Percentiles rank a stretch among this genome's conserved stretches.
phyloP scores from a whole-genome alignment of 2,888 invertebrate species.

The Horisme vitalbata region DNA sequence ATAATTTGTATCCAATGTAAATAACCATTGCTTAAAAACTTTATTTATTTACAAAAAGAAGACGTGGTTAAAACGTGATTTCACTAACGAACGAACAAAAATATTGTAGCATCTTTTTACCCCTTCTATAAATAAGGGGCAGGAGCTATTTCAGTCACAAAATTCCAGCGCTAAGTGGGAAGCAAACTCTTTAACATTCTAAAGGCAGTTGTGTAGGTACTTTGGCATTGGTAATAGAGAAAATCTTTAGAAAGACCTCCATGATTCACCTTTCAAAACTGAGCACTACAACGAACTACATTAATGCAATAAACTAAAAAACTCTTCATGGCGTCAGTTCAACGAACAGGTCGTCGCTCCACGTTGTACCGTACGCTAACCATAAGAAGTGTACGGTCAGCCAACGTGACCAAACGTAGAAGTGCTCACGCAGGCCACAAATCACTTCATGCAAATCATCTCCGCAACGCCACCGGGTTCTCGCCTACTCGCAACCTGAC shows the following conservation, averaged over 20 bases:
- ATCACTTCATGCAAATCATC: constrained; percentile 54
- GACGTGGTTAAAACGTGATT: too few species aligned
- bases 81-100: too few species aligned
- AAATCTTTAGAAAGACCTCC: background rate
- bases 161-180: constrained; percentile 10
- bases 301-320: constrained; percentile 56
- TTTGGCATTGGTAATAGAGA: constrained; percentile 7
- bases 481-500: constrained; percentile 60
- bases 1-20: too few species aligned
- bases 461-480: constrained; percentile 53
- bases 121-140: constrained; percentile 12
- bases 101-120: too few species aligned
- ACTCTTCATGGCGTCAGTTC: constrained; percentile 63
- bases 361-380: constrained; percentile 70
- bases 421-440: constrained; percentile 47
- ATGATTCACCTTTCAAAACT: constrained; percentile 14
- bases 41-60: too few species aligned
- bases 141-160: constrained; percentile 11
- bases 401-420: constrained; percentile 62
- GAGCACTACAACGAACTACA: constrained; percentile 22
- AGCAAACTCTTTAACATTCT: constrained; percentile 26
- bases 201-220: constrained; percentile 23
- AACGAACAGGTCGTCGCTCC: constrained; percentile 76
- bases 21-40: too few species aligned
- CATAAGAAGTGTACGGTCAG: constrained; percentile 72